Conservation (phyloP, 1,140 invertebrate species). For the Hylaeus anthracinus region DNA sequence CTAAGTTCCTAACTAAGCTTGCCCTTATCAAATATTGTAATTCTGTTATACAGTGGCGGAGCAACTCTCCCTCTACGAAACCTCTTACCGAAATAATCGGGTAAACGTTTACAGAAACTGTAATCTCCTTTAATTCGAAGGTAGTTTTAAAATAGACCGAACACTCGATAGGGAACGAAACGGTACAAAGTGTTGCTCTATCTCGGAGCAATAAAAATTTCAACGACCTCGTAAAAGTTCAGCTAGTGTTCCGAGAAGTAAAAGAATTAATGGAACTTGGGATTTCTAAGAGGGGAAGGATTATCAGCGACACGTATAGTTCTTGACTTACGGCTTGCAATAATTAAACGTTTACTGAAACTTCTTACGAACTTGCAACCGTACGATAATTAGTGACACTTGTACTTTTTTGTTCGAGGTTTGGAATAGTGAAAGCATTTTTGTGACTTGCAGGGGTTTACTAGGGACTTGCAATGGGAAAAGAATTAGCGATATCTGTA, state of each 20-base stretch:
- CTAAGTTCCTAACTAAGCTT: background rate
- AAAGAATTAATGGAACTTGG: no score
- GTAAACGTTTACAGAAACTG: background rate
- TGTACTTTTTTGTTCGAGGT: background rate
- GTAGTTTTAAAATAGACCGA: no score
- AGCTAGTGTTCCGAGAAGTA: no score
- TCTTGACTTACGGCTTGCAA: background rate
- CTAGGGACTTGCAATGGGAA: background rate
- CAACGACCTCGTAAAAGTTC: no score
- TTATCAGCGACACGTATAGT: no score
- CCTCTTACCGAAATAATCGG: background rate
- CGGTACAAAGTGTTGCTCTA: no score
- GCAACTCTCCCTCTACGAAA: no score
- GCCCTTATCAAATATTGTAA: constrained; percentile 2
- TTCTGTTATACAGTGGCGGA: background rate
- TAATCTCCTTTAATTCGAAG: background rate
- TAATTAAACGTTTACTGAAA: background rate
- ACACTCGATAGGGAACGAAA: no score
- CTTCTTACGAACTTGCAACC: background rate
- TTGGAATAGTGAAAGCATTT: background rate
- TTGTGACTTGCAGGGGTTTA: background rate
- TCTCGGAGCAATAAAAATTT: no score
- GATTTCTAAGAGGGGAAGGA: no score
- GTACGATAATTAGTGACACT: background rate
- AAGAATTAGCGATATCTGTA: no score